Evolutionary conservation across 2,888 invertebrate genomes (phyloP).

Genomic region (Monopis laevigella): DNA sequence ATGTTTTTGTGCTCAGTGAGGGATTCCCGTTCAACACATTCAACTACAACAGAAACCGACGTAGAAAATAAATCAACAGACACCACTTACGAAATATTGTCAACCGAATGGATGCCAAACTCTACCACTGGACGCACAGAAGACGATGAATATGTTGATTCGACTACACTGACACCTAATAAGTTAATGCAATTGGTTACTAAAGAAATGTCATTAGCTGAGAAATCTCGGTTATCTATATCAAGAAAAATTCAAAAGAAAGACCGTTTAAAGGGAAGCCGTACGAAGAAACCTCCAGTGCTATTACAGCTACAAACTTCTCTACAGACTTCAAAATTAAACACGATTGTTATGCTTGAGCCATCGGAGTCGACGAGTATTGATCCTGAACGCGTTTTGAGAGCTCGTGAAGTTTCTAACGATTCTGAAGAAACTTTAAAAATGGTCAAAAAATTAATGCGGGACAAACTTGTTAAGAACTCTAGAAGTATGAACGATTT

Average conservation of each 20-base stretch:
- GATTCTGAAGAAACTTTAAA: constrained; percentile 34
- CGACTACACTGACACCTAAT: too few relatives aligned
- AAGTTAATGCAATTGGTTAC: too few relatives aligned
- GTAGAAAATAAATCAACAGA: too few relatives aligned
- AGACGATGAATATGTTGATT: too few relatives aligned
- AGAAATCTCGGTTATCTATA: constrained; percentile 48
- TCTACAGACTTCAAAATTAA: neutral
- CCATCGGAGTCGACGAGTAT: constrained; percentile 31
- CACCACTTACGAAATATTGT: too few relatives aligned
- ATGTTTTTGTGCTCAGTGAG: too few relatives aligned
- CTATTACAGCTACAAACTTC: constrained; percentile 24
- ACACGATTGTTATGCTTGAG: neutral
- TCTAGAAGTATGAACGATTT: constrained; percentile 43
- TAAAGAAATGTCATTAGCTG: constrained; percentile 36
- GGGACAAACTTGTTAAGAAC: constrained; percentile 37
- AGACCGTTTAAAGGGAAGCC: constrained; percentile 24
- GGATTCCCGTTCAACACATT: too few relatives aligned
- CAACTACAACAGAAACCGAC: too few relatives aligned
- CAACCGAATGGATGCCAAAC: too few relatives aligned
- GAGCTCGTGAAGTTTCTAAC: constrained; percentile 36
- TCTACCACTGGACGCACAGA: too few relatives aligned
- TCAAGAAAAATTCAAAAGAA: constrained; percentile 42
- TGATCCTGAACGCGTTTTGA: constrained; percentile 23
- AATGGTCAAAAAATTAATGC: constrained; percentile 42
- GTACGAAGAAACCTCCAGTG: constrained; percentile 42